Evolutionary conservation across 2,113 vertebrate species (phyloP).

Genomic region (Phyllostomus discolor): DNA sequence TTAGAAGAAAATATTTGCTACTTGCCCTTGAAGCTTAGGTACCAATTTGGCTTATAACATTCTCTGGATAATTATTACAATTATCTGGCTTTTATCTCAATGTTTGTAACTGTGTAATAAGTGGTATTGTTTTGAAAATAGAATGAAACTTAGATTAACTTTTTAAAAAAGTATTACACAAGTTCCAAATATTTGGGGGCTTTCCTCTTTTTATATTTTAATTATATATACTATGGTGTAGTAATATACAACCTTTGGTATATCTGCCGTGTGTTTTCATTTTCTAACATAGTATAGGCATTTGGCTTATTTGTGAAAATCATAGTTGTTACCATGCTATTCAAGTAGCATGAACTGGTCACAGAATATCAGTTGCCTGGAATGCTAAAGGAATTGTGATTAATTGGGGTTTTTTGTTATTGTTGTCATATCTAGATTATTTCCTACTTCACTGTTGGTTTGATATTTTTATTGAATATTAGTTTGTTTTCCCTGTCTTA

Average conservation of each 20-base stretch:
- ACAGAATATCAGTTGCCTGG: not conserved
- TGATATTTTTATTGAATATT: not conserved
- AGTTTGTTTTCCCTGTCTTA: not conserved
- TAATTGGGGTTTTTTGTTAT: not conserved
- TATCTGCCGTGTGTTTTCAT: not conserved
- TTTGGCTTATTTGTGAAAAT: not conserved
- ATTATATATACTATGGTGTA: not conserved
- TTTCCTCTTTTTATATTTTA: constrained; percentile 4
- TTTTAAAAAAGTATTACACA: not conserved
- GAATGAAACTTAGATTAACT: constrained; percentile 22
- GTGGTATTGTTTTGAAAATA: constrained; percentile 10
- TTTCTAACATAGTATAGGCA: not conserved
- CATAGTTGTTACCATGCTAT: not conserved
- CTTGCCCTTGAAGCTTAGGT: not conserved
- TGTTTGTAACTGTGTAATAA: not conserved
- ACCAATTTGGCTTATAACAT: not conserved
- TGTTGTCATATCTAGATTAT: not conserved
- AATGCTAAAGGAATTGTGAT: not conserved
- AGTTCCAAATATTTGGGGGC: not conserved
- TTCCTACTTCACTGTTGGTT: not conserved
- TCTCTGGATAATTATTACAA: constrained; percentile 39
- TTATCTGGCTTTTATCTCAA: not conserved
- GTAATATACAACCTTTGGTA: not conserved
- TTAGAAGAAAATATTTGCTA: constrained; percentile 32
- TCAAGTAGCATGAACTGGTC: not conserved